Conservation (phyloP, 2,113 vertebrate genomes). For the Solea senegalensis region DNA sequence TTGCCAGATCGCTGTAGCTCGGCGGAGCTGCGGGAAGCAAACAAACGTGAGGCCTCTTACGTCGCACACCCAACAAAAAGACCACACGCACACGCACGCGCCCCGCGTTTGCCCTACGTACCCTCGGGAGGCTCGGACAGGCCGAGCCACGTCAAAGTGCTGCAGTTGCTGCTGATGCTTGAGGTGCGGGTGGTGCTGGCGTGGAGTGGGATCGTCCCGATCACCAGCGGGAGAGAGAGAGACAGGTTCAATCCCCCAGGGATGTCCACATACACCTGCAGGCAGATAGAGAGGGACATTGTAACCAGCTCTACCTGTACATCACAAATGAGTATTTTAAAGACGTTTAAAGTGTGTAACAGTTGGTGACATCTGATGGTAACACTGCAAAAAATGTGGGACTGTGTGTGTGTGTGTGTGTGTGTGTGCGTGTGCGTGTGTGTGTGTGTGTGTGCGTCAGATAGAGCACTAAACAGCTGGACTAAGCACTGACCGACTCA, state of each 20-base stretch:
- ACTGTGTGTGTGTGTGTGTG: no score
- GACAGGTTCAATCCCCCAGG: slow-evolving; percentile 96
- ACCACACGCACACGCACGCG: not conserved
- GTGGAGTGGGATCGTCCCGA: slow-evolving; percentile 97
- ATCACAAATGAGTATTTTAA: no score
- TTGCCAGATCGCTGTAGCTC: slow-evolving; percentile 91
- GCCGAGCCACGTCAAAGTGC: slow-evolving; percentile 91
- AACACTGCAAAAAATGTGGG: no score
- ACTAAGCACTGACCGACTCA: no score
- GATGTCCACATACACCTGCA: slow-evolving; percentile 95
- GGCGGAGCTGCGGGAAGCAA: slow-evolving; percentile 82
- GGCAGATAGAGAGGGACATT: not conserved
- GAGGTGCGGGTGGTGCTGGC: slow-evolving; percentile 91
- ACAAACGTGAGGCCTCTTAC: not conserved
- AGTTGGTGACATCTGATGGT: no score
- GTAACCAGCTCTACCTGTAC: not conserved
- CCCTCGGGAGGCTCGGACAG: slow-evolving; percentile 93
- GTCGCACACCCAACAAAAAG: not conserved
- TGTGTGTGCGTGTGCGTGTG: no score
- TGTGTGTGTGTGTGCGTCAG: no score
- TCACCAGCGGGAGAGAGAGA: slow-evolving; percentile 94
- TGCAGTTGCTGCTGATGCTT: slow-evolving; percentile 95
- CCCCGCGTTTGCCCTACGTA: slow-evolving; percentile 55
- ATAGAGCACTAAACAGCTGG: no score
- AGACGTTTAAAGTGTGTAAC: no score